phyloP scores from a whole-genome alignment of 2,797 vertebrate genomes.

The Alexandromys oeconomus region DNA sequence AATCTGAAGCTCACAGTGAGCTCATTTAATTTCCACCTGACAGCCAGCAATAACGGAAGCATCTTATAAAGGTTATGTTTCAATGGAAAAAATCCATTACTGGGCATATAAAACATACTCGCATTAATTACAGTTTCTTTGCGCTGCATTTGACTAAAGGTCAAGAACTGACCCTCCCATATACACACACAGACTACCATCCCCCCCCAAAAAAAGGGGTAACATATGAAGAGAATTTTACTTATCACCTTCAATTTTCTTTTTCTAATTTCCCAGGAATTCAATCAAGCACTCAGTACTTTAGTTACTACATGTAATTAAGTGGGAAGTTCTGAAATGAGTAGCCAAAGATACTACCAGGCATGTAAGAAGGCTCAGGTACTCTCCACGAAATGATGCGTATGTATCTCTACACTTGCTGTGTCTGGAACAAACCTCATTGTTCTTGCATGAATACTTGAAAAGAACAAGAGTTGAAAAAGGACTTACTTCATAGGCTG shows the following conservation, averaged over 20 bases:
- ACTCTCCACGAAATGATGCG: slow-evolving; percentile 53
- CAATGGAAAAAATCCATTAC: slow-evolving; percentile 79
- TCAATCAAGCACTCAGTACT: slow-evolving; percentile 47
- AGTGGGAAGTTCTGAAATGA: slow-evolving; percentile 67
- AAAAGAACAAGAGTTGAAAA: slow-evolving; percentile 58
- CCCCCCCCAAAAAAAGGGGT: background rate
- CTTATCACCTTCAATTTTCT: slow-evolving; percentile 63
- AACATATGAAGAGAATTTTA: slow-evolving; percentile 37
- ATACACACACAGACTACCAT: background rate
- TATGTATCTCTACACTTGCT: slow-evolving; percentile 37
- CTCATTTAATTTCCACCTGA: slow-evolving; percentile 83
- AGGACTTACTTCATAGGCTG: slow-evolving; percentile 23
- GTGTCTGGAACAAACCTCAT: slow-evolving; percentile 31
- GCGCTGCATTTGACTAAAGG: slow-evolving; percentile 77
- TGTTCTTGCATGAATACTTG: slow-evolving; percentile 18
- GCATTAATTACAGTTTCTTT: slow-evolving; percentile 83
- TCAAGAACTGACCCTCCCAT: slow-evolving; percentile 63
- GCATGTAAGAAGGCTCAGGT: slow-evolving; percentile 50
- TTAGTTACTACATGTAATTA: slow-evolving; percentile 74
- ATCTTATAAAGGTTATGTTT: slow-evolving; percentile 82
- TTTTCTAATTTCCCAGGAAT: slow-evolving; percentile 64
- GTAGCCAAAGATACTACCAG: slow-evolving; percentile 56
- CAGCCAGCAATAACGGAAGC: slow-evolving; percentile 79
- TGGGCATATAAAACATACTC: slow-evolving; percentile 73
- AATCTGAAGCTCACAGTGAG: slow-evolving; percentile 76